A percentile compares a stretch with the other conserved stretches of the same genome.
Conservation (phyloP, 2,113 vertebrate species). For the Leptodactylus fuscus region DNA sequence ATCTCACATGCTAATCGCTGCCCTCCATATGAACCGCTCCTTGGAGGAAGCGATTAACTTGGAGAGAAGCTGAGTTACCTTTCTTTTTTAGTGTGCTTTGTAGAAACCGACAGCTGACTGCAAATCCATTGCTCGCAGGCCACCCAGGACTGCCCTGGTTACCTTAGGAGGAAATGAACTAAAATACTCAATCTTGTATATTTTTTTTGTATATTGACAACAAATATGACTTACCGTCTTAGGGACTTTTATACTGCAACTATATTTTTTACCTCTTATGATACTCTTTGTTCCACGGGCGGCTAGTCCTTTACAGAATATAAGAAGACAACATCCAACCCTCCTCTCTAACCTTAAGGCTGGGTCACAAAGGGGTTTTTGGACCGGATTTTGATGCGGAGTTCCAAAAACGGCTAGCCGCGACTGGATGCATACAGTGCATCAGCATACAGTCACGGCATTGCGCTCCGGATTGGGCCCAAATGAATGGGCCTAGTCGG, state of each 20-base stretch:
- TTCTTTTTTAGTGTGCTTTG: slow-evolving; percentile 8
- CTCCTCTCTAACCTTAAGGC: background rate
- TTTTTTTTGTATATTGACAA: too few relatives aligned
- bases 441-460: too few relatives aligned
- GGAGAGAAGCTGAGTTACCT: slow-evolving; percentile 21
- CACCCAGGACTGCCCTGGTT: background rate
- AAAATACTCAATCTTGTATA: background rate
- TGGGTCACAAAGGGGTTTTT: too few relatives aligned
- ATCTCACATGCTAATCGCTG: slow-evolving; percentile 41
- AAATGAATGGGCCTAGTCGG: too few relatives aligned
- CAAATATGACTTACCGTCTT: too few relatives aligned
- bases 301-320: background rate
- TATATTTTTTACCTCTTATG: background rate
- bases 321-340: background rate
- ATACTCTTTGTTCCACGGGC: background rate
- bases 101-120: slow-evolving; percentile 21
- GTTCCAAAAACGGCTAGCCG: too few relatives aligned
- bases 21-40: slow-evolving; percentile 43
- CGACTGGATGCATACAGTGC: too few relatives aligned
- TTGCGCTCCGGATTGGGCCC: too few relatives aligned
- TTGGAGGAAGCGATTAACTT: slow-evolving; percentile 26
- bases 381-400: too few relatives aligned
- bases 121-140: slow-evolving; percentile 1
- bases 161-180: background rate
- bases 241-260: background rate